Evolutionary conservation across 2,113 vertebrate genomes (phyloP), one percentile per base, ranked within the genome.

Genomic region (Anarhynchus alexandrinus): DNA sequence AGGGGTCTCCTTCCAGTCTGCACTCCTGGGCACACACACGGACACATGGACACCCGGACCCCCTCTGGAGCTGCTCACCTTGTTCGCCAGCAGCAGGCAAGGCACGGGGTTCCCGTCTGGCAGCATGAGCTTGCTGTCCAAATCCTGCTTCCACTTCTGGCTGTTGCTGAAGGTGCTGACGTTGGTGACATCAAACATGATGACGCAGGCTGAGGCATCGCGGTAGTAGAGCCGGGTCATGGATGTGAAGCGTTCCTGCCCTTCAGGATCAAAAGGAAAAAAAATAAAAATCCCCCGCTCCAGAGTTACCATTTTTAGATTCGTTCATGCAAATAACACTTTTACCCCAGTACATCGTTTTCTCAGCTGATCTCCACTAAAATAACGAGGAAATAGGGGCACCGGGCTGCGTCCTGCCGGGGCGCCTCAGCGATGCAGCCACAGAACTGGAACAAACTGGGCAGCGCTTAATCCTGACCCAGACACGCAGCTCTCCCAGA

Each of bases 151-250:
- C 99, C 99, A 99, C 32, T 91, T 98, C 76, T 97, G 97, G 97
- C 99, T 98, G 96, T 92, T 99, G 85, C 96, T 98, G 96, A 99
- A 99, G 2, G 98, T 98, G 91, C 97, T 97, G 42, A 61, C 20
- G 43, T 98, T 98, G 93, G 98, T 98, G 94, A 99, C 98, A n/a
- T 99, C 99, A 26, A 99, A 99, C 98, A 99, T 98, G 74, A 99
- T 43, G 0, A 99, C 42, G 5, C 99, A 99, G 91, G 98, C 99
- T 0, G 98, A 96, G 1, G 99, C 99, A 6, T 98, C 99, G 94
- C 97, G 96, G 86, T 99, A 99, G 96, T 99, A 99, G 1, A 99
- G 95, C 43, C 99, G 97, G 10, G 98, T 99, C 99, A 99, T 99
- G 42, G 99, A 99, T 0, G 99, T 98, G 97, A 99, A 99, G 8